Percentiles rank a stretch among this genome's conserved stretches.
phyloP scores from a whole-genome alignment of 2,888 invertebrate genomes.

The Scaeva pyrastri region DNA sequence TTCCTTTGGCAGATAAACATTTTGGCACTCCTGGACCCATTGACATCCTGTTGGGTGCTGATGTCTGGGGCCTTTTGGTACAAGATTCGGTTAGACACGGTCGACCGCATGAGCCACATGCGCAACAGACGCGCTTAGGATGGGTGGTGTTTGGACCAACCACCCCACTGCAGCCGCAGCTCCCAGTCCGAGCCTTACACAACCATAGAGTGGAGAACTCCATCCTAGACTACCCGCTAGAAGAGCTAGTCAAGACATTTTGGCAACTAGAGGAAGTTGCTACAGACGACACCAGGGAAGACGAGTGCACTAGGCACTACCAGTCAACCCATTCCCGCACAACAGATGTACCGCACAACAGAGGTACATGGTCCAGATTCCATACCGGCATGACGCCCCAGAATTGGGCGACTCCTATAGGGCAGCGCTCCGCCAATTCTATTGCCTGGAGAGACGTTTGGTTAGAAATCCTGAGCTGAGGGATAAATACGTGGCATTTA shows the following conservation, averaged over 20 bases:
- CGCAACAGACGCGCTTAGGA: no score
- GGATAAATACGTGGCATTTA: slow-evolving; percentile 46
- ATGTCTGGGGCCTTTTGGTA: slow-evolving; percentile 27
- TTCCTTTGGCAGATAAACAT: background rate
- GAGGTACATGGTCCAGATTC: slow-evolving; percentile 49
- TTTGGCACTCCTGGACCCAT: slow-evolving; percentile 19
- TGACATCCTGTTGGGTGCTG: slow-evolving; percentile 17
- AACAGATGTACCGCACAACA: slow-evolving; percentile 5
- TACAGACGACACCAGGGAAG: background rate
- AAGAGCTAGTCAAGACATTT: slow-evolving; percentile 33
- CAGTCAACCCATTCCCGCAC: background rate
- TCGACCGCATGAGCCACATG: slow-evolving; percentile 33
- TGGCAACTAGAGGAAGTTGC: slow-evolving; percentile 43
- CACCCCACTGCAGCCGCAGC: background rate
- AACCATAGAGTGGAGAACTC: background rate
- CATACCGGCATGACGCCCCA: background rate
- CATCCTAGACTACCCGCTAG: background rate
- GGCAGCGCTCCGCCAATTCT: slow-evolving; percentile 27
- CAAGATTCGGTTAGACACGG: slow-evolving; percentile 34
- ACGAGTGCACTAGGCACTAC: slow-evolving; percentile 28
- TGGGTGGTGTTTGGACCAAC: slow-evolving; percentile 56
- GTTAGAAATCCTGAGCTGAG: background rate
- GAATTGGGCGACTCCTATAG: slow-evolving; percentile 23
- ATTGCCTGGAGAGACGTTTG: slow-evolving; percentile 37
- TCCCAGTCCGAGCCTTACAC: slow-evolving; percentile 1